A percentile compares a stretch with the other conserved stretches of the same genome.
These are phyloP conservation scores for Synanthedon vespiformis DNA, from an alignment of 2,888 invertebrate species.

Conservation along the genomic window DNA sequence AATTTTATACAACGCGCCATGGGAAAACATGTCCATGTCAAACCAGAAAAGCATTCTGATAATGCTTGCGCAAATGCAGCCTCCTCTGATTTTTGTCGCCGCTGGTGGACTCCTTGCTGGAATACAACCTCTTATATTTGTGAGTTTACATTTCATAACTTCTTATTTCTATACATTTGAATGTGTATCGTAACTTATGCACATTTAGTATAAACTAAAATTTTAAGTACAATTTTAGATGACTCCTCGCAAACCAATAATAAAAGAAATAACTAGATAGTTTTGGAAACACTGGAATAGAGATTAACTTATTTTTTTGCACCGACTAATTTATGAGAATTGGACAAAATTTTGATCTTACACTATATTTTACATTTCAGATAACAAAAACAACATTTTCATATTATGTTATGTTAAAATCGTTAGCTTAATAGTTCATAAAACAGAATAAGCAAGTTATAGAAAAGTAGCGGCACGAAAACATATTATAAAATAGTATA, in stretches of 20 bases:
- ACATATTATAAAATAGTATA: too few relatives aligned
- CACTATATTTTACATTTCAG: constrained; percentile 15
- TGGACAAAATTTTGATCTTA: neutral
- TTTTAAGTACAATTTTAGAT: too few relatives aligned
- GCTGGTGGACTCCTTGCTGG: constrained; percentile 24
- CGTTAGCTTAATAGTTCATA: constrained; percentile 8
- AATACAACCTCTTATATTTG: constrained; percentile 21
- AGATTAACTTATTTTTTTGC: too few relatives aligned
- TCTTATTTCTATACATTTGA: too few relatives aligned
- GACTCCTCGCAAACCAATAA: too few relatives aligned
- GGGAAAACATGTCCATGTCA: constrained; percentile 22
- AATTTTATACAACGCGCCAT: constrained; percentile 19
- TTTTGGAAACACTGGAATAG: too few relatives aligned
- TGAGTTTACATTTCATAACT: constrained; percentile 6
- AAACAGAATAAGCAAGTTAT: too few relatives aligned
- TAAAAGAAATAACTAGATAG: too few relatives aligned
- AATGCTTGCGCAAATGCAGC: constrained; percentile 19
- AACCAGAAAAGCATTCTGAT: constrained; percentile 22
- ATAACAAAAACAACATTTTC: constrained; percentile 26
- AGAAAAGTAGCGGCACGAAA: too few relatives aligned
- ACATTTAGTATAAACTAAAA: too few relatives aligned
- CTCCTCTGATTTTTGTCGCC: constrained; percentile 18
- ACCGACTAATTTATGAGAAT: neutral
- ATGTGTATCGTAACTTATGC: too few relatives aligned
- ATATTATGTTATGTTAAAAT: constrained; percentile 23